Base-by-base conservation (phyloP, 1,140 invertebrate genomes). In the Drosophila athabasca region DNA sequence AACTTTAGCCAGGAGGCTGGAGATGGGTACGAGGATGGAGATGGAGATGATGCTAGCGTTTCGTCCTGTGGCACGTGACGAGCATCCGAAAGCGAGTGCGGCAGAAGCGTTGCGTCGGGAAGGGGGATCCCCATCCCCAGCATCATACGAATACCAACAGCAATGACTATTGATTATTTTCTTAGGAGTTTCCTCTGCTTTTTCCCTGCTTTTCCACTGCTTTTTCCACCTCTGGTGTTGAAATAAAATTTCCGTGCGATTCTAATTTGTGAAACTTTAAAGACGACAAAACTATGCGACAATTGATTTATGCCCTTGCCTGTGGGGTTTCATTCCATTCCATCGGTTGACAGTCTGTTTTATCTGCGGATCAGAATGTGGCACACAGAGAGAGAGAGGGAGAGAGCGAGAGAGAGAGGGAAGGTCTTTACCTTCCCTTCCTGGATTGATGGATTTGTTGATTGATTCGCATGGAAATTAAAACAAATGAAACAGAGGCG, bases 351-450 rank as follows among this genome's bases (percentile, higher is more conserved):
- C 81, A 75, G 78, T 54, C 81, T 65, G 78, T 58, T 75, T 82
- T 85, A 87, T 87, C 81, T 75, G 55, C 29, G 61, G 50, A 85
- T 85, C 81, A 60, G 74, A 67, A 74, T 81, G 73, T 87, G 78
- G 62, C 74, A 78, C 65, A 62, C 59, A 26, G 22, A 11, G n/a
- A 7, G 29, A n/a, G 46, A 46, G 59, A 73, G 70, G 74, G 65
- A 60, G 62, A 26, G n/a, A 6, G 22, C 3, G 61, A 62, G 62
- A 26, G 22, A 6, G 22, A 7, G 29, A 22, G 54, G 39, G 59
- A 72, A 62, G n/a, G n/a, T n/a, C n/a, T n/a, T n/a, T n/a, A 77
- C 81, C 81, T 87, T 85, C 74, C 24, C 31, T 52, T 52, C 24
- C 15, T 29, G 51, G 15, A 17, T 52, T 52, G 6, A 15, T 51